A percentile compares a stretch with the other conserved stretches of the same genome.
These are phyloP conservation scores for Saguinus midas DNA, from an alignment of 2,113 vertebrate species.

Conservation along the genomic window DNA sequence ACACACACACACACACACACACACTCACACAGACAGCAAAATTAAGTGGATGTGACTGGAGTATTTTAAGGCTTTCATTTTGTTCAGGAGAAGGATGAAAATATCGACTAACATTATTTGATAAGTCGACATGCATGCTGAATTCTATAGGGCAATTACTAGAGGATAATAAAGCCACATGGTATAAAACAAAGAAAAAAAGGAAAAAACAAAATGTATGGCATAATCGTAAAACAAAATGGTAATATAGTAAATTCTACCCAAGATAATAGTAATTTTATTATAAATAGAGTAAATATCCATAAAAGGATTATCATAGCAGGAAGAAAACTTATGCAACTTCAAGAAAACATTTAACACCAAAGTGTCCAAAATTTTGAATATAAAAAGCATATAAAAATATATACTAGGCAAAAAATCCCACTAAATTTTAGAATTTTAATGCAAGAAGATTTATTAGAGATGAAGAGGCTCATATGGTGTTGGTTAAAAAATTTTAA, in stretches of 20 bases:
- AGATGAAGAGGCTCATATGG: neutral
- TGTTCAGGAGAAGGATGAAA: neutral
- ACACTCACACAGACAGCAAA: too few species aligned
- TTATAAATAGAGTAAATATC: neutral
- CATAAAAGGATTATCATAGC: neutral
- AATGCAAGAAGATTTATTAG: neutral
- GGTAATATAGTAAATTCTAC: neutral
- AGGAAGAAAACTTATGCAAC: neutral
- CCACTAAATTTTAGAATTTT: neutral
- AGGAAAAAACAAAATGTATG: neutral
- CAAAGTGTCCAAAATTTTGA: neutral
- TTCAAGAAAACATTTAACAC: neutral
- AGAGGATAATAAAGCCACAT: too few species aligned
- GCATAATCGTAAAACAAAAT: neutral
- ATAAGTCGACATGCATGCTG: neutral
- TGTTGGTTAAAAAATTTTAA: neutral
- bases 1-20: neutral
- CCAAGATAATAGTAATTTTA: neutral
- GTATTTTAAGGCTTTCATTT: neutral
- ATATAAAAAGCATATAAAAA: neutral
- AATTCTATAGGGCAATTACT: too few species aligned
- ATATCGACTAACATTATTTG: neutral
- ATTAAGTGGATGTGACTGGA: neutral
- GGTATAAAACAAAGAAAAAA: neutral
- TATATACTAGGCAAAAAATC: neutral